Evolutionary conservation across 2,113 vertebrate species (phyloP).

Genomic region (Nerophis lumbriciformis): DNA sequence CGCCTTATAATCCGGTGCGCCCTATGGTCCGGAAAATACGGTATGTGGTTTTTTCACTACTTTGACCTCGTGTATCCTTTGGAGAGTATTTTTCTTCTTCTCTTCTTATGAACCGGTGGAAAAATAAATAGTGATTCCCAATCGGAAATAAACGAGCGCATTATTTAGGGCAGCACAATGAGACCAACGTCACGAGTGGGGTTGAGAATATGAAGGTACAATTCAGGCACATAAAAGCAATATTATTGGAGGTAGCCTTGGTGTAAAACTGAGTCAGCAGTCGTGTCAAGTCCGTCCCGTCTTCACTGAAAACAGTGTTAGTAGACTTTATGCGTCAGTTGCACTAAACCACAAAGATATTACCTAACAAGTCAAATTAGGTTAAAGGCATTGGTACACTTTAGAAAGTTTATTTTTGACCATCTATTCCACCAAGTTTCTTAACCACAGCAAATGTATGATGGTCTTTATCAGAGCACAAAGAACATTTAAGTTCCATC

Average conservation of each 20-base stretch:
- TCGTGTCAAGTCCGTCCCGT: not conserved
- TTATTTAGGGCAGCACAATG: slow-evolving; percentile 40
- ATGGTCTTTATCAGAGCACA: slow-evolving; percentile 3
- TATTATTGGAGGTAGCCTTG: slow-evolving; percentile 49
- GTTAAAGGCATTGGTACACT: not conserved
- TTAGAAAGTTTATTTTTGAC: slow-evolving; percentile 1
- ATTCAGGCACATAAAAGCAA: slow-evolving; percentile 44
- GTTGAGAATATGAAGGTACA: slow-evolving; percentile 22
- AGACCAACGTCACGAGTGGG: slow-evolving; percentile 50
- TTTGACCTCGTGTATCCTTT: too few species aligned
- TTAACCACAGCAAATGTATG: slow-evolving; percentile 1
- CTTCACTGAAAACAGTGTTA: slow-evolving; percentile 3
- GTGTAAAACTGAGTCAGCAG: slow-evolving; percentile 8
- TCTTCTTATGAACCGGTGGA: not conserved
- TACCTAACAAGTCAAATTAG: not conserved
- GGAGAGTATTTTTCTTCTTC: too few species aligned
- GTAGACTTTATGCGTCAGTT: slow-evolving; percentile 16
- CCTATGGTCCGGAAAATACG: too few species aligned
- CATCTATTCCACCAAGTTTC: not conserved
- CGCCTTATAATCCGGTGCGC: too few species aligned
- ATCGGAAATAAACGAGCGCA: slow-evolving; percentile 34
- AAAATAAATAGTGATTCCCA: slow-evolving; percentile 32
- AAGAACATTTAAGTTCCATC: not conserved
- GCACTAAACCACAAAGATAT: not conserved
- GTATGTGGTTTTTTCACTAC: too few species aligned